Evolutionary conservation across 1,140 invertebrate species (phyloP), one percentile per base, ranked within the genome.

Genomic region (Drosophila leontia): DNA sequence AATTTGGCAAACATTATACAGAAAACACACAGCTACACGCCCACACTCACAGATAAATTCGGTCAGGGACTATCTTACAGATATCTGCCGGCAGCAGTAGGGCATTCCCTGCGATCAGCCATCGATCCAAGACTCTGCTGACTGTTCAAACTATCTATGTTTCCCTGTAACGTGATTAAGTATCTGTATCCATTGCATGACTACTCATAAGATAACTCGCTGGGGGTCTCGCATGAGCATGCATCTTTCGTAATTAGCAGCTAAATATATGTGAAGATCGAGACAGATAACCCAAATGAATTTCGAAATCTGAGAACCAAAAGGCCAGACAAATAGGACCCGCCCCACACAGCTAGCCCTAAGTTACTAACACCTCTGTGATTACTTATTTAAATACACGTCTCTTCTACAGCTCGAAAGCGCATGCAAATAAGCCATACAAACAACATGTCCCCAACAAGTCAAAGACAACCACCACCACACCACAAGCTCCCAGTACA

Each of bases 321-420:
- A 87, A 55, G 42, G 67, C 23, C 64, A 65, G 39, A 35, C 42
- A 77, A 37, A 17, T 42, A 60, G 56, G 55, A 15, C 29, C 13
- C 26, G 13, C 37, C 11, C 37, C 11, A 51, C 15, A 71, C 26
- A 55, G 32, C 26, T 57, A 79, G 37, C 32, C n/a, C 42, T 63
- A 67, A 70, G 75, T 47, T 88, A 92, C 91, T 92, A 92, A 92
- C 85, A 83, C 53, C 78, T 75, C 78, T 82, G 62, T 72, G 51
- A 84, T 88, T 80, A 65, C 82, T 75, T 76, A 75, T 80, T 67
- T 37, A 75, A 76, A 82, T 79, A 90, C 86, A 82, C 82, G 77
- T 90, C 74, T 92, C 91, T 92, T 91, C 91, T 82, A 92, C 91
- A 92, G 91, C 91, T 92, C 91, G 60, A 92, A 90, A 91, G 47